Percentiles rank a stretch among this genome's conserved stretches.
Evolutionary conservation across 2,113 vertebrate genomes (phyloP).

Genomic region (Dolichotis patagonum): DNA sequence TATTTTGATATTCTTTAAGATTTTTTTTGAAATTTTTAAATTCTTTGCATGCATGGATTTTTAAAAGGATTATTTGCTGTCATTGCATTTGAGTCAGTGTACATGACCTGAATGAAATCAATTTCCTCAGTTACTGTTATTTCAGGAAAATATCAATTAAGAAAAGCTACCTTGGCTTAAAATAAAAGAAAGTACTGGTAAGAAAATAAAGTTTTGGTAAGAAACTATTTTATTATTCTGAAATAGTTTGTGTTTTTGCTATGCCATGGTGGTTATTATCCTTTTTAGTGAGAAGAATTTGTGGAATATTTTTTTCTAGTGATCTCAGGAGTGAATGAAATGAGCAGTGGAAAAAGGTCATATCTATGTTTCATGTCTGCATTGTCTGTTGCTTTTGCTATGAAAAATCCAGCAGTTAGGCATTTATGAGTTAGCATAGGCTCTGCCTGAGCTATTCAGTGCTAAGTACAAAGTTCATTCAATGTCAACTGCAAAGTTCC

Average conservation of each 20-base stretch:
- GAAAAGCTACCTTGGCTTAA: background rate
- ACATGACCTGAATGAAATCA: background rate
- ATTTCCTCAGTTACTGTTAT: background rate
- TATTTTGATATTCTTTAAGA: constrained; percentile 19
- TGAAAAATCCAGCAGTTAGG: background rate
- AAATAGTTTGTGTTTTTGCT: constrained; percentile 34
- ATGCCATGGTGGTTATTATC: background rate
- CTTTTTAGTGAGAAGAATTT: background rate
- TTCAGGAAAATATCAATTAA: background rate
- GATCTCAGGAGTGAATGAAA: background rate
- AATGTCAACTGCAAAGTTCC: background rate
- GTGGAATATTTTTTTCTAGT: background rate
- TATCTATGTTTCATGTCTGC: background rate
- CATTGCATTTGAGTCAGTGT: background rate
- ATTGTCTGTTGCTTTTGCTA: background rate
- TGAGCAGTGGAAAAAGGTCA: background rate
- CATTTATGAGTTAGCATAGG: background rate
- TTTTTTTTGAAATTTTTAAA: background rate
- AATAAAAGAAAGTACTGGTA: constrained; percentile 1
- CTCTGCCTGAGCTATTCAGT: background rate
- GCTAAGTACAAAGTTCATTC: background rate
- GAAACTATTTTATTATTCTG: constrained; percentile 7
- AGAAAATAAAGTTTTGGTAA: background rate
- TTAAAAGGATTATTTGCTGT: background rate
- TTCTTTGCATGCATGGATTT: background rate